These are phyloP conservation scores for Trididemnum clinides DNA, from an alignment of 23 tunicate species.

Conservation along the genomic window DNA sequence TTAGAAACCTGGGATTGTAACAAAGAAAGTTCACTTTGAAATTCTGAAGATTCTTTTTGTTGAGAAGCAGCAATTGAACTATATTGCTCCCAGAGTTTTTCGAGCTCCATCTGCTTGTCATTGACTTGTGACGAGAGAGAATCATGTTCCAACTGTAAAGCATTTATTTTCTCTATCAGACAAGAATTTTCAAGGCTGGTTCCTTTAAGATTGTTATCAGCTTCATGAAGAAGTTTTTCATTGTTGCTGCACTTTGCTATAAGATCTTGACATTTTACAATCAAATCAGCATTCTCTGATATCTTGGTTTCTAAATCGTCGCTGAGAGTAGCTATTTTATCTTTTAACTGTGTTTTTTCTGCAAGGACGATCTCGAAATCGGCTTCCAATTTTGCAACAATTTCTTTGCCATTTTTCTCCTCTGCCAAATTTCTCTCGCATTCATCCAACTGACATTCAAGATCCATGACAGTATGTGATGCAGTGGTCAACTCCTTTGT, in stretches of 20 bases:
- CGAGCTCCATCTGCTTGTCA: neutral
- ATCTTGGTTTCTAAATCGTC: too few relatives aligned
- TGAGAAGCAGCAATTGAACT: neutral
- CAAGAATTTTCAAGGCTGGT: too few relatives aligned
- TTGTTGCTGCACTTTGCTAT: too few relatives aligned
- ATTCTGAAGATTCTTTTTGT: neutral
- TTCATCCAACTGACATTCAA: constrained; percentile 21
- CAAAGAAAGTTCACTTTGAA: too few relatives aligned
- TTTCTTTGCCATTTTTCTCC: neutral
- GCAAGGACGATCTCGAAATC: neutral
- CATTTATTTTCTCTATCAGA: too few relatives aligned
- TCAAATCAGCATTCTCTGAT: too few relatives aligned
- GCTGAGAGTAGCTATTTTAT: too few relatives aligned
- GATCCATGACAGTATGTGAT: constrained; percentile 31
- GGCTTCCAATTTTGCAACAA: neutral
- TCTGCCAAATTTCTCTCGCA: neutral
- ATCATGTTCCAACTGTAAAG: neutral
- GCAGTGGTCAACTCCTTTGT: neutral
- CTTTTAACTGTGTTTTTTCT: too few relatives aligned
- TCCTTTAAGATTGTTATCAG: too few relatives aligned
- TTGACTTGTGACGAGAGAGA: neutral
- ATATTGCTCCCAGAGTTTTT: neutral
- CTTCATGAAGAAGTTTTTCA: too few relatives aligned
- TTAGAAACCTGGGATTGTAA: too few relatives aligned
- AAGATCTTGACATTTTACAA: too few relatives aligned